Base-by-base conservation (phyloP, 2,888 invertebrate species). In the Hylaea fasciaria region DNA sequence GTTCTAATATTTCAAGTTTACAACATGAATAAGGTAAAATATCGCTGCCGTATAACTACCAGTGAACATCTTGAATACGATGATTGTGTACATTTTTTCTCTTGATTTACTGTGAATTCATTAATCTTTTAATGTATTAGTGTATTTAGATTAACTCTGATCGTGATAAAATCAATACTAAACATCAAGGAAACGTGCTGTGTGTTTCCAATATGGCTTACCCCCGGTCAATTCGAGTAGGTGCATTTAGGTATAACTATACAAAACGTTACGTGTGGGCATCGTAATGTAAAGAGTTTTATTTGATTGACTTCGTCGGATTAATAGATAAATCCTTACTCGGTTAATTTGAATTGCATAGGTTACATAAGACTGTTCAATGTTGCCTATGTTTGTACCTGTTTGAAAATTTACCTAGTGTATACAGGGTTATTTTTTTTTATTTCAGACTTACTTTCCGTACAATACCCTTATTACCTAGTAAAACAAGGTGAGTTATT, bases 141-240 rank as follows among this genome's bases (percentile, higher is more conserved):
- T n/a, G 13, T n/a, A 14, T 35, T 50, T 54, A 16, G 29, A 13
- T 54, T 29, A 37, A 44, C 46, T 53, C 44, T 28, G 28, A 45
- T 50, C 14, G 44, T 69, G 58, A 69, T 66, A 62, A 56, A 57
- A 54, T 32, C 51, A 65, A 63, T 59, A 35, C 51, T 37, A 57
- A 51, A 29, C 54, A 62, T 50, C 63, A 62, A 68, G 70, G 62
- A 80, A 81, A 77, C 80, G 77, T 81, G 74, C 81, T 83, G 77
- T 78, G 79, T 80, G n/a, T 83, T 84, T 86, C 82, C 89, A 89
- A 89, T 84, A 89, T 88, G 89, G 89, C 89, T 81, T 81, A 73
- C 72, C 80, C 76, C 73, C 76, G 74, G 78, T 77, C 75, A 71
- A 68, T 76, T 73, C 52, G 63, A 71, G 68, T 74, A 70, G 68